phyloP scores from a whole-genome alignment of 2,797 vertebrate species.

The Falco novaeseelandiae region DNA sequence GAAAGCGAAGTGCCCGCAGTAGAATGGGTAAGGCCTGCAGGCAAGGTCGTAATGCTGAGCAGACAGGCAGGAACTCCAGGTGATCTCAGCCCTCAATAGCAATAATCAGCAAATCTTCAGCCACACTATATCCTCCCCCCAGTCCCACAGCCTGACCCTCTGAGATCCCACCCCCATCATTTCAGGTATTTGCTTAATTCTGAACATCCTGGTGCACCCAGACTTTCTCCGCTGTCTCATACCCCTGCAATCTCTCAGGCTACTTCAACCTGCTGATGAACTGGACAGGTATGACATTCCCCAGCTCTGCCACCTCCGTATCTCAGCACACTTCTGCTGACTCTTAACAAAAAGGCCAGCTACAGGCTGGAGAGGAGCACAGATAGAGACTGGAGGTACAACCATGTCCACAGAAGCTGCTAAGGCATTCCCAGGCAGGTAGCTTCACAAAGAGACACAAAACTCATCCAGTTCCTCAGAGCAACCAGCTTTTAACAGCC shows the following conservation, averaged over 20 bases:
- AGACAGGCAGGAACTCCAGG: not conserved
- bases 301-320: not conserved
- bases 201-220: fast-evolving
- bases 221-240: fast-evolving
- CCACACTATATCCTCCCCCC: fast-evolving
- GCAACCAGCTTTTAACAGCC: not conserved
- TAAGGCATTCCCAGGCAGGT: not conserved
- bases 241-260: fast-evolving
- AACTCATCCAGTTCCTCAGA: not conserved
- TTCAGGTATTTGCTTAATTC: too few species aligned
- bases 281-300: not conserved
- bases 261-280: not conserved
- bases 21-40: not conserved
- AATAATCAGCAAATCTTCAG: not conserved
- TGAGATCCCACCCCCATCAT: fast-evolving
- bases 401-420: not conserved
- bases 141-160: fast-evolving
- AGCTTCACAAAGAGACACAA: not conserved
- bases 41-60: not conserved
- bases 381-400: not conserved
- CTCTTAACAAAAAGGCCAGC: too few species aligned
- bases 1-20: fast-evolving
- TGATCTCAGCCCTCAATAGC: fast-evolving
- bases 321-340: not conserved
- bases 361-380: fast-evolving